These are phyloP conservation scores for Plagiodera versicolora DNA, from an alignment of 2,888 invertebrate genomes.

Conservation along the genomic window DNA sequence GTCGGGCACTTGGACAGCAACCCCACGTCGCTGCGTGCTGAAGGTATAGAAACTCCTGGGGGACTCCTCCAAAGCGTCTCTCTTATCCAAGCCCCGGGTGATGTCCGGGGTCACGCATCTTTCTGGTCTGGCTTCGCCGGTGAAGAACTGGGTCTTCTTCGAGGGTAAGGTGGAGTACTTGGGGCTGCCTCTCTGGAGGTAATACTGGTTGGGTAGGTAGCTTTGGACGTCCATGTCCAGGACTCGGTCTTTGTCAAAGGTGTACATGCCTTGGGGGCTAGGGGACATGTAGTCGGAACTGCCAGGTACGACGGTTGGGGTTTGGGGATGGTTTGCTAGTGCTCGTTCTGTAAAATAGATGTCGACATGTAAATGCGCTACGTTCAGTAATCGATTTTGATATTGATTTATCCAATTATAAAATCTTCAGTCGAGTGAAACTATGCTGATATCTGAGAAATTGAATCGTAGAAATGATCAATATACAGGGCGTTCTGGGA, in stretches of 20 bases:
- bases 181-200: constrained; percentile 37
- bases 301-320: constrained; percentile 38
- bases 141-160: constrained; percentile 54
- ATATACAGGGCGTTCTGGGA: too few species aligned
- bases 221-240: constrained; percentile 33
- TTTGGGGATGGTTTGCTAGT: constrained; percentile 26
- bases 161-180: constrained; percentile 55
- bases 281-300: constrained; percentile 31
- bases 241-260: constrained; percentile 33
- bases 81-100: constrained; percentile 53
- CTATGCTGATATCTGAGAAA: too few species aligned
- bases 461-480: too few species aligned
- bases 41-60: constrained; percentile 27
- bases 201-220: constrained; percentile 38
- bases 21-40: too few species aligned
- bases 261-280: constrained; percentile 38
- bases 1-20: too few species aligned
- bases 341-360: constrained; percentile 48
- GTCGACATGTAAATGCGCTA: too few species aligned
- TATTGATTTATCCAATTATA: too few species aligned
- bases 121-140: constrained; percentile 51
- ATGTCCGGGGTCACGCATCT: constrained; percentile 59
- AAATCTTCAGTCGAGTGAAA: too few species aligned
- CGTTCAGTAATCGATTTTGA: too few species aligned
- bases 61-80: too few species aligned